These are phyloP conservation scores for Oreocharis arfaki DNA, from an alignment of 2,113 vertebrate genomes.

Conservation along the genomic window DNA sequence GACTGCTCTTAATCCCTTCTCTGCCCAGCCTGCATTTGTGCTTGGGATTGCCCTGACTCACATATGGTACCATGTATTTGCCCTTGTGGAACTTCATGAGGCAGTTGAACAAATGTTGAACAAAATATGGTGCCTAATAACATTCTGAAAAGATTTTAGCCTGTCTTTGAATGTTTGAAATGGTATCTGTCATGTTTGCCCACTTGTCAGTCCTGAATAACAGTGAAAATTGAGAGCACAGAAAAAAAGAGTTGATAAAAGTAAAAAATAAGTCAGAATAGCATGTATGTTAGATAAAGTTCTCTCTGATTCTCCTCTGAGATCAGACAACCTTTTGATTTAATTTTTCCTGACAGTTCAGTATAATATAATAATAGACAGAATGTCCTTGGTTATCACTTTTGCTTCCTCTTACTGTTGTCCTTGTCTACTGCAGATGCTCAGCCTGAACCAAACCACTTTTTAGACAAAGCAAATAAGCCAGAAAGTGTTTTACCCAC, in stretches of 20 bases:
- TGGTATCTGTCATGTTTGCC: background rate
- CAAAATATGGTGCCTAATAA: background rate
- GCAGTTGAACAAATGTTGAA: background rate
- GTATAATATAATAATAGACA: background rate
- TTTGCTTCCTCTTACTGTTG: background rate
- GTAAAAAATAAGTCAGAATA: conserved; percentile 7
- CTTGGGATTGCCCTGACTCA: background rate
- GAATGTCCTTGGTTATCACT: conserved; percentile 22
- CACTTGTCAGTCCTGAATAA: background rate
- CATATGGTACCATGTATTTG: background rate
- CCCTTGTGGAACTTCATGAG: background rate
- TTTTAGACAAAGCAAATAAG: background rate
- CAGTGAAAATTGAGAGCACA: background rate
- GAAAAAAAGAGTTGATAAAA: background rate
- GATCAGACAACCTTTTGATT: conserved; percentile 54
- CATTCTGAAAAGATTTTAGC: background rate
- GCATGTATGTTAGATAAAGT: background rate
- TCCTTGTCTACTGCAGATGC: background rate
- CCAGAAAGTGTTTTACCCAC: background rate
- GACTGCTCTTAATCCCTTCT: background rate
- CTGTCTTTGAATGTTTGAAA: background rate
- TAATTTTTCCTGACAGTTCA: conserved; percentile 53
- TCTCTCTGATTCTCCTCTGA: conserved; percentile 17
- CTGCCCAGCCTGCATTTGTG: background rate
- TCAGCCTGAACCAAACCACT: background rate